Conservation (phyloP, 2,113 vertebrate species). For the Vimba vimba region DNA sequence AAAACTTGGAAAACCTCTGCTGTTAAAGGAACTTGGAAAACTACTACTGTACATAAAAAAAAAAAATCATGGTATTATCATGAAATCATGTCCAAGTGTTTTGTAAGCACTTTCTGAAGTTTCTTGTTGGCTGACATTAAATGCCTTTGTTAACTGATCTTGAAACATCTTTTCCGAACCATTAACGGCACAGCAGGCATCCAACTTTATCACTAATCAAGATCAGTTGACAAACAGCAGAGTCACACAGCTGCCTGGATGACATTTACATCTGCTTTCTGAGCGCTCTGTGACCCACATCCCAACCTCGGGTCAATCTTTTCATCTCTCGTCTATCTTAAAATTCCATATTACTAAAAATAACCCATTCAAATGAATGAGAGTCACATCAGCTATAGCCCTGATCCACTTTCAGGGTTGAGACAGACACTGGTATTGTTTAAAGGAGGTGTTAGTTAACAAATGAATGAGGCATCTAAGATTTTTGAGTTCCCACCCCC, state of each 20-base stretch:
- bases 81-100: background rate
- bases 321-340: background rate
- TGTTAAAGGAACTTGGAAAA: background rate
- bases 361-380: constrained; percentile 22
- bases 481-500: constrained; percentile 46
- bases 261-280: constrained; percentile 18
- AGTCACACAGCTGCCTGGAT: constrained; percentile 32
- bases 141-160: constrained; percentile 8
- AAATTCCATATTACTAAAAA: constrained; percentile 17
- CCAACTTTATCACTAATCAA: constrained; percentile 17
- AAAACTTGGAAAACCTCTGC: background rate
- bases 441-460: constrained; percentile 40
- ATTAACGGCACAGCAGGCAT: background rate
- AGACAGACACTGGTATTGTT: background rate
- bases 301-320: constrained; percentile 1
- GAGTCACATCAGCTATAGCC: background rate
- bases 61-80: background rate
- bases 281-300: background rate
- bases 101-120: background rate
- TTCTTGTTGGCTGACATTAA: constrained; percentile 1
- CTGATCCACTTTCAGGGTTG: background rate
- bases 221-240: constrained; percentile 41
- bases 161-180: constrained; percentile 20
- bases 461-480: constrained; percentile 43
- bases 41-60: background rate